A percentile compares a stretch with the other conserved stretches of the same genome.
These are phyloP conservation scores for Carassius auratus DNA, from an alignment of 2,113 vertebrate species.

Conservation along the genomic window DNA sequence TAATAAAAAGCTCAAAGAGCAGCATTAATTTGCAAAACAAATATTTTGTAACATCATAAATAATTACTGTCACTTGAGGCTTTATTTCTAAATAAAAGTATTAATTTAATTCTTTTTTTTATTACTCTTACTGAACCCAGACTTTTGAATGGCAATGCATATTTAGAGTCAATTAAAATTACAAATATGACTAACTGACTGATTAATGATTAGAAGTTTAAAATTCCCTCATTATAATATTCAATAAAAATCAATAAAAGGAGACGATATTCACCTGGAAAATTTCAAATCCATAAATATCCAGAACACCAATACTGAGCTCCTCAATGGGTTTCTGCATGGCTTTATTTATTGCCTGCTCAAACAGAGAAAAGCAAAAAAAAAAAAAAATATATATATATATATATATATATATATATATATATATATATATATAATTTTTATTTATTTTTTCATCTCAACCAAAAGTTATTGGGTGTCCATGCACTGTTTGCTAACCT, in stretches of 20 bases:
- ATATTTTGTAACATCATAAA: too few species aligned
- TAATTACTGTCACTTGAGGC: too few species aligned
- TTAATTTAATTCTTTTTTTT: too few species aligned
- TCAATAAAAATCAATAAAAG: not conserved
- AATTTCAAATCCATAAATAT: constrained; percentile 99
- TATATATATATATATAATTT: too few species aligned
- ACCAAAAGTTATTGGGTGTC: not conserved
- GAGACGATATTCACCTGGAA: constrained; percentile 83
- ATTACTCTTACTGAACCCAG: too few species aligned
- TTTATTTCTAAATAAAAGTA: too few species aligned
- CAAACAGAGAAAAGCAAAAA: not conserved
- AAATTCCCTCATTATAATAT: not conserved
- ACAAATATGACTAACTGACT: not conserved
- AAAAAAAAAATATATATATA: too few species aligned
- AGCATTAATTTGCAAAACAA: too few species aligned
- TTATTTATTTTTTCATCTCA: not conserved
- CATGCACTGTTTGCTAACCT: constrained; percentile 73
- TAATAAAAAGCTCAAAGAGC: too few species aligned
- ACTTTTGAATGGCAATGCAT: not conserved
- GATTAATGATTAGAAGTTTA: not conserved
- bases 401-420: too few species aligned
- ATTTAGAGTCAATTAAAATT: not conserved
- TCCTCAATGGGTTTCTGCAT: constrained; percentile 92
- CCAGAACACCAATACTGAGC: constrained; percentile 91
- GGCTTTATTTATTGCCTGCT: constrained; percentile 90